Conservation (phyloP, 2,797 vertebrate genomes). For the Mallotus villosus region DNA sequence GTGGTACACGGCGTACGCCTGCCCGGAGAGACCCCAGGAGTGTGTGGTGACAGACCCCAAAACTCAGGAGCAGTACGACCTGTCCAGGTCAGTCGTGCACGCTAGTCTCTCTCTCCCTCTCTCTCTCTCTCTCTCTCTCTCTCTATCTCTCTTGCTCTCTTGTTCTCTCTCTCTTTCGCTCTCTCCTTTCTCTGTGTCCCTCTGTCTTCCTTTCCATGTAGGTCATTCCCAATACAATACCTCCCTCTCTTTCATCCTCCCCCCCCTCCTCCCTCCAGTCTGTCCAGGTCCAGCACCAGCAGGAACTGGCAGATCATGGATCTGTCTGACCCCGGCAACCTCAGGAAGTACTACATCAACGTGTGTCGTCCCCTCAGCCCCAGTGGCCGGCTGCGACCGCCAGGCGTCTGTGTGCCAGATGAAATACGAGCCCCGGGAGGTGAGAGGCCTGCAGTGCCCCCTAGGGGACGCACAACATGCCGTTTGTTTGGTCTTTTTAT, state of each 20-base stretch:
- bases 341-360: constrained; percentile 89
- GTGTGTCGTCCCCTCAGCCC: constrained; percentile 85
- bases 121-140: not conserved
- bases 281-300: constrained; percentile 73
- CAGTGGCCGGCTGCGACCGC: constrained; percentile 83
- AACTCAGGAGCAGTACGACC: constrained; percentile 87
- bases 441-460: constrained; percentile 57
- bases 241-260: not conserved
- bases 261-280: constrained; percentile 62
- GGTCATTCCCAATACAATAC: not conserved
- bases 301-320: constrained; percentile 87
- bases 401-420: constrained; percentile 86
- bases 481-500: not conserved
- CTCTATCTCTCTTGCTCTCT: not conserved
- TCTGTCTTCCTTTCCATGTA: not conserved
- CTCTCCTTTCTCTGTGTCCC: not conserved
- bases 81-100: constrained; percentile 83
- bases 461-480: not conserved
- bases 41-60: constrained; percentile 87
- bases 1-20: constrained; percentile 93
- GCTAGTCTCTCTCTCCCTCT: not conserved
- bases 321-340: constrained; percentile 38
- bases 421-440: constrained; percentile 67
- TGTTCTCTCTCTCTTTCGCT: not conserved
- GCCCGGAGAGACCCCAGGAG: constrained; percentile 86